A percentile compares a stretch with the other conserved stretches of the same genome.
phyloP scores from a whole-genome alignment of 2,888 invertebrate genomes.

The Antheraea yamamai region DNA sequence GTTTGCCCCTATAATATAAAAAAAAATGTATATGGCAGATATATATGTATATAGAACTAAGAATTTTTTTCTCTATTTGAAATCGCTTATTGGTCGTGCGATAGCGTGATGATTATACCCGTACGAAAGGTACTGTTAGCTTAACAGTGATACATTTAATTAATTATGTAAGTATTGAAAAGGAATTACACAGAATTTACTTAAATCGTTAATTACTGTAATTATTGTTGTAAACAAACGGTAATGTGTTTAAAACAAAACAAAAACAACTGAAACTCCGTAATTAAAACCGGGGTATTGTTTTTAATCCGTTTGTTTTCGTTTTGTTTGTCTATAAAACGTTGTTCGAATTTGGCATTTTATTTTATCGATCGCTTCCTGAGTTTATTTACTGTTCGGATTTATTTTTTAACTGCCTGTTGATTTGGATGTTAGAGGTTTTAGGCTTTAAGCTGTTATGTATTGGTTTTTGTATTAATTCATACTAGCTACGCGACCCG shows the following conservation, averaged over 20 bases:
- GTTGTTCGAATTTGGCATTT: not conserved
- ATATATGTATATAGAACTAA: too few species aligned
- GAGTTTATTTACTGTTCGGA: not conserved
- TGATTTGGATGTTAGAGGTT: not conserved
- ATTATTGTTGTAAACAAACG: not conserved
- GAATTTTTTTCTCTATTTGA: too few species aligned
- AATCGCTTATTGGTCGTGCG: too few species aligned
- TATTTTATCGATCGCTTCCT: not conserved
- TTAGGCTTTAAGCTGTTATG: too few species aligned
- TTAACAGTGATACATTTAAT: not conserved
- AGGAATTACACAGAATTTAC: not conserved
- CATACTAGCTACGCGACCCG: too few species aligned
- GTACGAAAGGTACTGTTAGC: too few species aligned
- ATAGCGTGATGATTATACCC: too few species aligned
- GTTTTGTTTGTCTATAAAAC: not conserved
- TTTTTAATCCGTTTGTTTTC: conserved; percentile 12
- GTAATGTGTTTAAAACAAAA: conserved; percentile 1
- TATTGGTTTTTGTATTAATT: too few species aligned
- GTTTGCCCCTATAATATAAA: too few species aligned
- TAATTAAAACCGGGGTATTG: not conserved
- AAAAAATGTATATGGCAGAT: too few species aligned
- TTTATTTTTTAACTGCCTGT: not conserved
- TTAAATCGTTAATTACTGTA: not conserved
- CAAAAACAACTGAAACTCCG: not conserved
- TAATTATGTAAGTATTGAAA: not conserved